phyloP scores from a whole-genome alignment of 2,888 invertebrate genomes.

The Chrysolina haemoptera region DNA sequence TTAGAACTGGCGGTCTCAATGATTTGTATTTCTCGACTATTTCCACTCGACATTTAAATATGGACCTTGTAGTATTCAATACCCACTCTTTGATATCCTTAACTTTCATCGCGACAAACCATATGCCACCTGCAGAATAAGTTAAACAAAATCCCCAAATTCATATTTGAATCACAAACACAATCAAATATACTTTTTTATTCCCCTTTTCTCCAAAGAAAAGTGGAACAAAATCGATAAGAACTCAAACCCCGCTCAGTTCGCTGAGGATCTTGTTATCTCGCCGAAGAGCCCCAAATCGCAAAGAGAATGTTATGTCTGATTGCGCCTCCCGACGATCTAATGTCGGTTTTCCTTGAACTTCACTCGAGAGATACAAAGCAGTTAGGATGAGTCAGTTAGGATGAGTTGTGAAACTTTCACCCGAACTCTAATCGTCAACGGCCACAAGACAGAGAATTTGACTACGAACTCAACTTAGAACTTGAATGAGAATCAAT shows the following conservation, averaged over 20 bases:
- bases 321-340: constrained; percentile 54
- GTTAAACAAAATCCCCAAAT: not conserved
- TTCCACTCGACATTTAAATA: too few relatives aligned
- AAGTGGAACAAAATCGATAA: constrained; percentile 29
- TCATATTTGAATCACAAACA: not conserved
- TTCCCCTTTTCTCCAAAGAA: not conserved
- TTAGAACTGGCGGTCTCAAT: too few relatives aligned
- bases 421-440: constrained; percentile 49
- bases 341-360: constrained; percentile 50
- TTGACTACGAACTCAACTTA: not conserved
- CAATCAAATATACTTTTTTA: too few relatives aligned
- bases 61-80: too few relatives aligned
- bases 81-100: not conserved
- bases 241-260: constrained; percentile 19
- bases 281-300: constrained; percentile 26
- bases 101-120: not conserved
- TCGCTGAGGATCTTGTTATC: constrained; percentile 1
- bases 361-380: constrained; percentile 43
- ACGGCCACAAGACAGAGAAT: constrained; percentile 22
- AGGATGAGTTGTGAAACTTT: constrained; percentile 37
- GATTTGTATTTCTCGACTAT: too few relatives aligned
- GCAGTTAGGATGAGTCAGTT: constrained; percentile 39
- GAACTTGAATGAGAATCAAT: not conserved
- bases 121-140: too few relatives aligned
- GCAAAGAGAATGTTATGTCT: constrained; percentile 50